These are phyloP conservation scores for Orientallactaga bullata DNA, from an alignment of 2,113 vertebrate genomes.

Conservation along the genomic window DNA sequence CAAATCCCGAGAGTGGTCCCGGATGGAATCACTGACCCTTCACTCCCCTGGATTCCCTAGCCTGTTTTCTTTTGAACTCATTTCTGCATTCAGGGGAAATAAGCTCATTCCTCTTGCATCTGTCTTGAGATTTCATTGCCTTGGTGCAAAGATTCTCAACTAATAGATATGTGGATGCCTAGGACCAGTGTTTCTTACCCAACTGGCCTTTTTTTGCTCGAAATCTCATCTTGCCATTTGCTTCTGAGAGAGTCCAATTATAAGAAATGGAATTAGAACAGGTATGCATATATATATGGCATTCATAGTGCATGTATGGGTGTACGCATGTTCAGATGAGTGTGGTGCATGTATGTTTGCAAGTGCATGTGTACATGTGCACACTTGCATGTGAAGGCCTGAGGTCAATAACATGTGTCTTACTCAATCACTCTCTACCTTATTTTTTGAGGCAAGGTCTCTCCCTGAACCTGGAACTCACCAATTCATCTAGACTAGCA, in stretches of 20 bases:
- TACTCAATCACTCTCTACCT: no score
- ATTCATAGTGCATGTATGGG: no score
- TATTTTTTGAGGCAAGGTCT: no score
- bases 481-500: no score
- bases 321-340: no score
- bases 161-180: neutral
- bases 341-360: neutral
- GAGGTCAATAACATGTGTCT: no score
- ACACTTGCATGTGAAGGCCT: no score
- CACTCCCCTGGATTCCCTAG: neutral
- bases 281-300: no score
- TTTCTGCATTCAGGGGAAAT: slow-evolving; percentile 11
- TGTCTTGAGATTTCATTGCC: neutral
- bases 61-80: neutral
- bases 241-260: neutral
- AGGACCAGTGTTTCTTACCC: neutral
- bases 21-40: neutral
- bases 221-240: neutral
- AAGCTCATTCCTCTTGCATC: neutral
- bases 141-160: neutral
- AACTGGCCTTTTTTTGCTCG: neutral
- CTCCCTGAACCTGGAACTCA: no score
- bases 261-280: neutral
- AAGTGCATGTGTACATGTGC: neutral
- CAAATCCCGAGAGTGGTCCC: neutral